These are phyloP conservation scores for Paracanthobrama guichenoti DNA, from an alignment of 2,113 vertebrate genomes.

Conservation along the genomic window DNA sequence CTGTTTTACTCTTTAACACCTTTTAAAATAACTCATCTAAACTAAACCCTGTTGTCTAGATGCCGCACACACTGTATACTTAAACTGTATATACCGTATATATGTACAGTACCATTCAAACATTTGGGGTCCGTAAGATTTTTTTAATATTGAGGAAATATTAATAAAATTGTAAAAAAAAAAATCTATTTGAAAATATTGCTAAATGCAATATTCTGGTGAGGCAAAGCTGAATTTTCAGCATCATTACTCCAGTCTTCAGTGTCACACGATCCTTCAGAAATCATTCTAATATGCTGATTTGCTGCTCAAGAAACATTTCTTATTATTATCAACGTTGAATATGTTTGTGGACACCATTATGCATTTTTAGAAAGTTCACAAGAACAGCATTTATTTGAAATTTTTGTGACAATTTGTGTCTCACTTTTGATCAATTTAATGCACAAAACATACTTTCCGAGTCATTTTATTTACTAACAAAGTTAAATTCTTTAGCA, in stretches of 20 bases:
- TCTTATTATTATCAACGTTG: not conserved
- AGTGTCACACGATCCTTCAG: not conserved
- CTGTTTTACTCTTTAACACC: conserved; percentile 60
- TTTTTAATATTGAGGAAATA: not conserved
- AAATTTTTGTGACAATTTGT: not conserved
- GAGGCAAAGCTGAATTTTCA: not conserved
- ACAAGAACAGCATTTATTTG: not conserved
- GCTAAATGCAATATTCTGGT: not conserved
- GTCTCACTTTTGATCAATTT: not conserved
- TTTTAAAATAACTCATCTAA: conserved; percentile 61
- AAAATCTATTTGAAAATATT: too few species aligned
- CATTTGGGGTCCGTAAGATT: not conserved
- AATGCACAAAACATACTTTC: not conserved
- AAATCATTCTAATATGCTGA: not conserved
- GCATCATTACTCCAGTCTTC: not conserved
- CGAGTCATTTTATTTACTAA: not conserved
- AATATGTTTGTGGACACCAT: not conserved
- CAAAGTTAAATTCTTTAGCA: not conserved
- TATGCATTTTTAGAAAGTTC: not conserved
- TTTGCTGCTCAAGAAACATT: not conserved
- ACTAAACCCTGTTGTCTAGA: conserved; percentile 54
- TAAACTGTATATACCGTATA: not conserved
- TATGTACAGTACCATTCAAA: not conserved
- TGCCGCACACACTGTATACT: not conserved
- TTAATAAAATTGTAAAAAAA: too few species aligned